Base-by-base conservation (phyloP, 2,888 invertebrate species). In the Leucoma salicis region DNA sequence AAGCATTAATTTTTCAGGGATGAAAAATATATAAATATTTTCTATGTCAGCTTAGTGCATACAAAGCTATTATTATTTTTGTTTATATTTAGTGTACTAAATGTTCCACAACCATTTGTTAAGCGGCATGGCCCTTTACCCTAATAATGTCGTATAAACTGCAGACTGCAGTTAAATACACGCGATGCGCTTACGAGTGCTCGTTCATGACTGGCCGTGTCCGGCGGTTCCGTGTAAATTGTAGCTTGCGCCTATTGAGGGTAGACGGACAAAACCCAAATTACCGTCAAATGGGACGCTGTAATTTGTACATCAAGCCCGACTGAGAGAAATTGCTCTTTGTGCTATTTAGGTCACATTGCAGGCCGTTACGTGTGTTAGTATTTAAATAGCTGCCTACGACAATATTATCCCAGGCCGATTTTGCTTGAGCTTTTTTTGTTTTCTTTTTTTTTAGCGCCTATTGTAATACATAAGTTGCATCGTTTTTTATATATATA, bases 221-320 rank as follows among this genome's bases (percentile, higher is more conserved):
- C 82, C 83, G 78, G 79, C 62, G 75, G 74, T 75, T 78, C 80
- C 77, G 76, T 63, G 75, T 75, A 80, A 83, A 84, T 83, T 82
- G 78, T 81, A 79, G 70, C 68, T 55, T 67, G 53, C 49, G 62
- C 59, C 60, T 65, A 56, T 66, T 66, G 71, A 65, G 70, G 75
- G 76, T 75, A 77, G 71, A 56, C 71, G 71, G 66, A 76, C 73
- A 70, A 66, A 75, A 69, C 72, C 75, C 69, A 64, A 80, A 82
- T 80, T 78, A 78, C 75, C 62, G 60, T 57, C 55, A 69, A 80
- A 79, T 78, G 76, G 78, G 68, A 66, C 67, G 66, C 68, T 70
- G 75, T 79, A 81, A 80, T 82, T 82, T 75, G 75, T 70, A 70
- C 70, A 69, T 72, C 59, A 65, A 57, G 57, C 58, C 62, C 55